Evolutionary conservation across 1,140 invertebrate genomes (phyloP).

Genomic region (Drosophila leontia): DNA sequence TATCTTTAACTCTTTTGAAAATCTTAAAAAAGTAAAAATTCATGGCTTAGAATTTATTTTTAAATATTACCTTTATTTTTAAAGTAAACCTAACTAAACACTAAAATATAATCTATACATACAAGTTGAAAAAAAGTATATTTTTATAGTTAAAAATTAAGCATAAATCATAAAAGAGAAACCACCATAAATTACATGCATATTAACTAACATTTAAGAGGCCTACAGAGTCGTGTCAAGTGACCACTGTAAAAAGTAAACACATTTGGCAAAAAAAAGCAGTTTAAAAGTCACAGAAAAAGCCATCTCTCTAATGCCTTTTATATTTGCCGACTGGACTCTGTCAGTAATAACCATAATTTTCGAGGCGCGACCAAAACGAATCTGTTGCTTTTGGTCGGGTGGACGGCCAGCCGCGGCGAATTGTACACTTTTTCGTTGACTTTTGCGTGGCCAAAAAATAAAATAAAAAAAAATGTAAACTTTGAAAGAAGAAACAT

Average conservation of each 20-base stretch:
- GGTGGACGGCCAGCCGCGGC: constrained; percentile 52
- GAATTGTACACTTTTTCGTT: constrained; percentile 59
- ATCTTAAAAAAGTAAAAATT: too few species aligned
- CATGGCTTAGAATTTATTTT: too few species aligned
- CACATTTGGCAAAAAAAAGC: not conserved
- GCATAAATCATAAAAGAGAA: not conserved
- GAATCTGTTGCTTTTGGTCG: constrained; percentile 53
- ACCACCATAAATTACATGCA: not conserved
- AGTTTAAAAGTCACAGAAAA: not conserved
- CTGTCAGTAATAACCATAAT: constrained; percentile 27
- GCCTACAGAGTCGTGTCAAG: too few species aligned
- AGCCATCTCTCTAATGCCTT: constrained; percentile 8
- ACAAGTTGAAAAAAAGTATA: not conserved
- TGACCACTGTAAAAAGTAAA: constrained; percentile 2
- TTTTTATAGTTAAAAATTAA: not conserved
- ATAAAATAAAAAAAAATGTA: constrained; percentile 16
- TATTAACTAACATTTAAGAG: not conserved
- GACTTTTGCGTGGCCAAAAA: constrained; percentile 47
- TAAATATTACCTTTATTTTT: too few species aligned
- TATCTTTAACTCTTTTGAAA: too few species aligned
- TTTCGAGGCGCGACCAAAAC: constrained; percentile 36
- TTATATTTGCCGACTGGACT: constrained; percentile 15
- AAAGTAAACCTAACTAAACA: too few species aligned
- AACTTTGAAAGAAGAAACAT: constrained; percentile 12
- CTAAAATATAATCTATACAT: too few species aligned